Conservation (phyloP, 2,113 vertebrate genomes). For the Pseudorhombus dupliciocellatus region DNA sequence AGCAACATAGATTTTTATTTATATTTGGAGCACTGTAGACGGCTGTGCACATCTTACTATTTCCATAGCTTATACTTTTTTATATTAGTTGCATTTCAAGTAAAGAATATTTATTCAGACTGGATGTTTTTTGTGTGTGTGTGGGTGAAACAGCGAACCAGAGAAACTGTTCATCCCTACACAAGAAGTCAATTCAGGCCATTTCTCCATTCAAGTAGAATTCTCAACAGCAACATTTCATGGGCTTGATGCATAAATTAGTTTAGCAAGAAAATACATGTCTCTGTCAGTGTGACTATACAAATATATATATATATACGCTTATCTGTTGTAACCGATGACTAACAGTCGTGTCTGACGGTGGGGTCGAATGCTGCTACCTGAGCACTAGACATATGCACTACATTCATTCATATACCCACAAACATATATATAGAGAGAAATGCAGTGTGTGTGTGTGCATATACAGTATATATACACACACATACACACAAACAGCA, state of each 20-base stretch:
- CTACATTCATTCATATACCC: not conserved
- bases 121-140: conserved; percentile 43
- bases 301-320: conserved; percentile 80
- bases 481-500: too few relatives aligned
- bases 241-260: conserved; percentile 62
- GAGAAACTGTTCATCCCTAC: conserved; percentile 38
- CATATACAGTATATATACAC: too few relatives aligned
- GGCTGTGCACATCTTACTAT: conserved; percentile 63
- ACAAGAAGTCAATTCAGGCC: conserved; percentile 31
- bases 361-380: conserved; percentile 55
- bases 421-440: not conserved
- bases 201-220: conserved; percentile 64
- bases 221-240: conserved; percentile 63
- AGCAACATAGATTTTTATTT: conserved; percentile 75
- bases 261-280: conserved; percentile 71
- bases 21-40: conserved; percentile 66
- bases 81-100: conserved; percentile 68
- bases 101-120: conserved; percentile 57
- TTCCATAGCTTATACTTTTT: conserved; percentile 69
- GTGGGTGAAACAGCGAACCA: conserved; percentile 35
- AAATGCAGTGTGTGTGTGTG: too few relatives aligned
- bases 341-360: conserved; percentile 75
- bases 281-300: conserved; percentile 64
- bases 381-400: conserved; percentile 60
- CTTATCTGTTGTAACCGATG: conserved; percentile 54